Evolutionary conservation across 2,888 invertebrate genomes (phyloP).

Genomic region (Dusona sp.): DNA sequence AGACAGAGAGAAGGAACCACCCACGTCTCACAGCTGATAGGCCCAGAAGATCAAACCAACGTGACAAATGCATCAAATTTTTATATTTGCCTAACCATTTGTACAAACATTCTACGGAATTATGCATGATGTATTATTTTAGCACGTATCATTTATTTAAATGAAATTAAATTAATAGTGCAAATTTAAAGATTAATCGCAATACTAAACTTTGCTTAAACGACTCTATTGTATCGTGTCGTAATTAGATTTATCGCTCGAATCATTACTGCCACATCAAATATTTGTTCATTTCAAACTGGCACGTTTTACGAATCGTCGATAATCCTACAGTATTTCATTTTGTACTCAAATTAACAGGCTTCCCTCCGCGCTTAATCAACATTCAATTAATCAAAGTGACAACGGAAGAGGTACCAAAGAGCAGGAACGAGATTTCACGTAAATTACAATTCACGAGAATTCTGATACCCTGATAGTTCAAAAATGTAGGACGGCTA

Average conservation of each 20-base stretch:
- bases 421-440: neutral
- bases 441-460: neutral
- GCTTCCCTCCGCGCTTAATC: neutral
- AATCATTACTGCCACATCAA: neutral
- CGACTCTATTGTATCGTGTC: neutral
- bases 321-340: neutral
- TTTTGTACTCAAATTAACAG: neutral
- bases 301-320: neutral
- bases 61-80: neutral
- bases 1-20: slow-evolving; percentile 4
- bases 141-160: neutral
- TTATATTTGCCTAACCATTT: neutral
- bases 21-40: neutral
- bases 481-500: neutral
- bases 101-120: neutral
- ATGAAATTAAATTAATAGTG: neutral
- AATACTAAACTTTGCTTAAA: neutral
- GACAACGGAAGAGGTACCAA: neutral
- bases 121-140: neutral
- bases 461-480: neutral
- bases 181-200: neutral
- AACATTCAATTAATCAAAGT: neutral
- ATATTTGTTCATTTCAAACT: neutral
- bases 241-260: slow-evolving; percentile 1
- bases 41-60: neutral